phyloP scores from a whole-genome alignment of 2,113 vertebrate species.

The Actenoides lindsayi region DNA sequence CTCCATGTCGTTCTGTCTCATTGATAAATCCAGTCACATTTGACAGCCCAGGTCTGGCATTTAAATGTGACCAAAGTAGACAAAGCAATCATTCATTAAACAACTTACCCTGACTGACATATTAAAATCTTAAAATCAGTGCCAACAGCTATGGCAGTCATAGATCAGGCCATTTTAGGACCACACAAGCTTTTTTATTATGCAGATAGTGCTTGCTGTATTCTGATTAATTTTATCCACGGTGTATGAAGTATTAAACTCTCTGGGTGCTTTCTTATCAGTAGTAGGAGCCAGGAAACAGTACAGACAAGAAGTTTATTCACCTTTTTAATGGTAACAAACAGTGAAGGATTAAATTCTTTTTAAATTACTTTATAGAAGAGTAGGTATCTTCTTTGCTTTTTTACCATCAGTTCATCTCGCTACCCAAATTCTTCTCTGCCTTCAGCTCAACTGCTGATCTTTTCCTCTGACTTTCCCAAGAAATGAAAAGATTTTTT shows the following conservation, averaged over 20 bases:
- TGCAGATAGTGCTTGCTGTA: neutral
- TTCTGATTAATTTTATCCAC: slow-evolving; percentile 9
- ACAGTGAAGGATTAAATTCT: neutral
- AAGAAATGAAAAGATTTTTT: neutral
- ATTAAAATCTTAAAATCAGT: neutral
- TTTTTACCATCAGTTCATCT: neutral
- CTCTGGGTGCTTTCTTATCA: neutral
- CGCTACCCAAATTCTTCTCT: neutral
- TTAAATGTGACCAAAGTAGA: slow-evolving; percentile 38
- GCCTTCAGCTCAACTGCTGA: neutral
- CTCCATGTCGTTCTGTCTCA: neutral
- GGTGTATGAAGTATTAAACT: neutral
- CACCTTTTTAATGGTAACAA: neutral
- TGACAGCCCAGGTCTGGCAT: slow-evolving; percentile 25
- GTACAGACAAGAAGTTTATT: neutral
- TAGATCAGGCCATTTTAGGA: neutral
- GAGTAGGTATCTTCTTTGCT: neutral
- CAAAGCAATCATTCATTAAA: slow-evolving; percentile 24
- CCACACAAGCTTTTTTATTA: neutral
- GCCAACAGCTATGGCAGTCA: neutral
- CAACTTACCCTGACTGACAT: neutral
- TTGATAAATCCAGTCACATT: slow-evolving; percentile 57
- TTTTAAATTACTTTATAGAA: neutral
- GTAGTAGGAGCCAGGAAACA: neutral
- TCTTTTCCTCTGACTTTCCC: neutral